Conservation (phyloP, 2,888 invertebrate genomes). For the Neoitamus cyanurus region DNA sequence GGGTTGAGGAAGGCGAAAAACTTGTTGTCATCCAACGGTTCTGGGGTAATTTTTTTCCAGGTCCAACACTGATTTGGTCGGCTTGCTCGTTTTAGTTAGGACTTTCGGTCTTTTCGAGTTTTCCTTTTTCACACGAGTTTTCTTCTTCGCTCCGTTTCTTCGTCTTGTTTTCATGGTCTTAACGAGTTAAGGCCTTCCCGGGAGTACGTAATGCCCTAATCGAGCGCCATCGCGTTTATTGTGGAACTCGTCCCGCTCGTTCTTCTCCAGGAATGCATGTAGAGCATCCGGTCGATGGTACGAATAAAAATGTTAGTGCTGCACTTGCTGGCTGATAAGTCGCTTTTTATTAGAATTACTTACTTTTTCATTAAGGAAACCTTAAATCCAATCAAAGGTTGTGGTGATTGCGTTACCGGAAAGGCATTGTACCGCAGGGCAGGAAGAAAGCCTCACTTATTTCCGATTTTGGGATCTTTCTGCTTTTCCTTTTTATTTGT, state of each 20-base stretch:
- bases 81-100: background rate
- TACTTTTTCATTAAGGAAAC: background rate
- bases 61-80: slow-evolving; percentile 10
- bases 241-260: background rate
- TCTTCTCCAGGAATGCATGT: slow-evolving; percentile 11
- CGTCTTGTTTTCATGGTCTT: background rate
- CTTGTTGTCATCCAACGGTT: slow-evolving; percentile 39
- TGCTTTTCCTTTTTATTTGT: background rate
- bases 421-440: background rate
- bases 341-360: background rate
- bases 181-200: background rate
- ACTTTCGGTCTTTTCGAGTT: background rate
- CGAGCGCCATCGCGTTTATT: background rate
- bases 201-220: slow-evolving; percentile 2
- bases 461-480: background rate
- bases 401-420: background rate
- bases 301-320: background rate
- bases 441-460: background rate
- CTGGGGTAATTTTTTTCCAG: slow-evolving; percentile 12
- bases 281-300: background rate
- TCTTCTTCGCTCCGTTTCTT: background rate
- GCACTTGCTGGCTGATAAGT: background rate
- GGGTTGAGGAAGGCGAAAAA: slow-evolving; percentile 29
- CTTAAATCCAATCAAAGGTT: background rate
- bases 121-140: background rate